phyloP scores from a whole-genome alignment of 2,888 invertebrate species.

The Pyrochroa serraticornis region DNA sequence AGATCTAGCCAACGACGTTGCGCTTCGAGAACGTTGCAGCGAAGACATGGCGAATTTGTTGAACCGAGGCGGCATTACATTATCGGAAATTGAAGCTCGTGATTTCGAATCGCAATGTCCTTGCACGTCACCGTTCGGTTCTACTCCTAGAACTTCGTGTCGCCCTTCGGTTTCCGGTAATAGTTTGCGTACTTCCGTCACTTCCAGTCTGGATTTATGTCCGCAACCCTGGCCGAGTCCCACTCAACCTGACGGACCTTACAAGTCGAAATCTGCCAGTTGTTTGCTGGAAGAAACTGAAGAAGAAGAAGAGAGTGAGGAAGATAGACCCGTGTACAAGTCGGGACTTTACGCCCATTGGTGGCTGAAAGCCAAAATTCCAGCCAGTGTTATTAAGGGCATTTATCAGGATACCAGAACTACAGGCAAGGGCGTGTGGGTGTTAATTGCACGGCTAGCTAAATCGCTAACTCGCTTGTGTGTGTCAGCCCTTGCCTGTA shows the following conservation, averaged over 20 bases:
- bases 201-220: conserved; percentile 59
- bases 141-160: conserved; percentile 72
- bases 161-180: conserved; percentile 66
- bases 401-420: conserved; percentile 55
- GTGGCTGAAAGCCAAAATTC: conserved; percentile 90
- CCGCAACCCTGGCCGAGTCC: conserved; percentile 57
- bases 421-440: conserved; percentile 57
- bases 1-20: conserved; percentile 59
- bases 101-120: conserved; percentile 74
- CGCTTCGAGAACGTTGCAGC: conserved; percentile 42
- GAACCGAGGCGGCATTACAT: conserved; percentile 53
- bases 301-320: conserved; percentile 27
- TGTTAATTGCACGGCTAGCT: conserved; percentile 25
- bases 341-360: conserved; percentile 90
- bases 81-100: conserved; percentile 63
- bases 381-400: conserved; percentile 64
- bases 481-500: conserved; percentile 46
- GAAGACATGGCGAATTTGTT: conserved; percentile 42
- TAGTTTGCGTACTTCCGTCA: conserved; percentile 62
- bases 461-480: conserved; percentile 36
- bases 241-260: conserved; percentile 9
- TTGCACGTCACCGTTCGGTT: conserved; percentile 75
- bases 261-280: conserved; percentile 49
- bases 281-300: conserved; percentile 38
- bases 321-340: conserved; percentile 65